These are phyloP conservation scores for Mylabris sibirica DNA, from an alignment of 2,888 invertebrate species.

Conservation along the genomic window DNA sequence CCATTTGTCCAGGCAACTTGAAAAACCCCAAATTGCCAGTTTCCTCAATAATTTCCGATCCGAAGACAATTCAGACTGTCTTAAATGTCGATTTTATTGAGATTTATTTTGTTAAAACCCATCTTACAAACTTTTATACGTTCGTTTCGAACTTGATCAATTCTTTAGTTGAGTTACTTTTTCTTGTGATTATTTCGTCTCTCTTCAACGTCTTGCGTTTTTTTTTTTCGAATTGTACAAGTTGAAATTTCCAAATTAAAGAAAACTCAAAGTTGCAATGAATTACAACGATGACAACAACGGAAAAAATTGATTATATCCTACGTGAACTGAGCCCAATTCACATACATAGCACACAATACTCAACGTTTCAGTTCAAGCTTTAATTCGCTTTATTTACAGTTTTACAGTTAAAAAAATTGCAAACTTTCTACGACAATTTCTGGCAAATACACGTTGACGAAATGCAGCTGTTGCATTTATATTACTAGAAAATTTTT, in stretches of 20 bases:
- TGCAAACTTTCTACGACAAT: slow-evolving; percentile 7
- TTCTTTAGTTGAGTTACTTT: not conserved
- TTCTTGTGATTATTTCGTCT: not conserved
- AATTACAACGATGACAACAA: not conserved
- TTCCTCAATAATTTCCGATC: slow-evolving; percentile 9
- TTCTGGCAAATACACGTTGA: not conserved
- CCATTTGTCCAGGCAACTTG: not conserved
- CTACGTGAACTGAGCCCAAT: not conserved
- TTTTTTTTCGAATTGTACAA: not conserved
- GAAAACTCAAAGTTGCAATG: not conserved
- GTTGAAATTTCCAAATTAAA: slow-evolving; percentile 4
- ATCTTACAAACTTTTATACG: not conserved
- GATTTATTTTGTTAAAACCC: slow-evolving; percentile 11
- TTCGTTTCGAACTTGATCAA: not conserved
- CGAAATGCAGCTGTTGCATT: slow-evolving; percentile 19
- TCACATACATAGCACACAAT: not conserved
- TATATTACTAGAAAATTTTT: slow-evolving; percentile 9
- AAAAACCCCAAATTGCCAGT: not conserved
- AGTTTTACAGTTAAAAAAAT: slow-evolving; percentile 15
- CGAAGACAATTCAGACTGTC: slow-evolving; percentile 3
- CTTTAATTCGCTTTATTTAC: slow-evolving; percentile 18
- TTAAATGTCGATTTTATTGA: slow-evolving; percentile 10
- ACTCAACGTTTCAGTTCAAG: not conserved
- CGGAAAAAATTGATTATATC: slow-evolving; percentile 12
- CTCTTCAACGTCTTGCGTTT: not conserved